Conservation (phyloP, 2,797 vertebrate species). For the Sebastes minor region DNA sequence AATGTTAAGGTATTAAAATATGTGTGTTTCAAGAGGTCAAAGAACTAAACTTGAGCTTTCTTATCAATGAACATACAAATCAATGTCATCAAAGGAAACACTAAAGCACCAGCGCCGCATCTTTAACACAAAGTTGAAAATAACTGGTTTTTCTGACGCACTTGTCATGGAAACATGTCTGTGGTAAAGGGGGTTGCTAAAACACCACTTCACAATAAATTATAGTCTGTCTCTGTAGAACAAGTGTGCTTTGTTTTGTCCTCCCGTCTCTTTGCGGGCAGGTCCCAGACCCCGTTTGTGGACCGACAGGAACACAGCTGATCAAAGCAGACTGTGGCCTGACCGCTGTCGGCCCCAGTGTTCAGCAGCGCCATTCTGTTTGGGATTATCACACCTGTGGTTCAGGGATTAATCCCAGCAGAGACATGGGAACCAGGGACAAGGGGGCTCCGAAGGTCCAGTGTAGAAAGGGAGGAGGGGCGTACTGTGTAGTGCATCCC, state of each 20-base stretch:
- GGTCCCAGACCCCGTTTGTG: slow-evolving; percentile 16
- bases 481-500: not conserved
- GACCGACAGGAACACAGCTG: slow-evolving; percentile 51
- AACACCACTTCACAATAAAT: not conserved
- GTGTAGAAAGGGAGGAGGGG: slow-evolving; percentile 10
- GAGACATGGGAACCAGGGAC: slow-evolving; percentile 88
- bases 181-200: not conserved
- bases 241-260: slow-evolving; percentile 5
- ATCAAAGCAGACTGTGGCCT: slow-evolving; percentile 74
- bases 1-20: not conserved
- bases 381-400: slow-evolving; percentile 95
- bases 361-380: slow-evolving; percentile 87
- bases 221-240: not conserved
- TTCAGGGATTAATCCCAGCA: slow-evolving; percentile 88
- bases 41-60: not conserved
- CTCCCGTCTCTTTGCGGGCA: not conserved
- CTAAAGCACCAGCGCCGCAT: not conserved
- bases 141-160: not conserved
- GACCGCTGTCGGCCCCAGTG: slow-evolving; percentile 75
- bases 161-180: not conserved
- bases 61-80: not conserved
- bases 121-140: not conserved
- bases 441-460: slow-evolving; percentile 31
- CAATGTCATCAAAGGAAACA: not conserved
- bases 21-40: not conserved